A percentile compares a stretch with the other conserved stretches of the same genome.
phyloP scores from a whole-genome alignment of 92 coral and sea anemone genomes.

The Plumapathes pennacea region DNA sequence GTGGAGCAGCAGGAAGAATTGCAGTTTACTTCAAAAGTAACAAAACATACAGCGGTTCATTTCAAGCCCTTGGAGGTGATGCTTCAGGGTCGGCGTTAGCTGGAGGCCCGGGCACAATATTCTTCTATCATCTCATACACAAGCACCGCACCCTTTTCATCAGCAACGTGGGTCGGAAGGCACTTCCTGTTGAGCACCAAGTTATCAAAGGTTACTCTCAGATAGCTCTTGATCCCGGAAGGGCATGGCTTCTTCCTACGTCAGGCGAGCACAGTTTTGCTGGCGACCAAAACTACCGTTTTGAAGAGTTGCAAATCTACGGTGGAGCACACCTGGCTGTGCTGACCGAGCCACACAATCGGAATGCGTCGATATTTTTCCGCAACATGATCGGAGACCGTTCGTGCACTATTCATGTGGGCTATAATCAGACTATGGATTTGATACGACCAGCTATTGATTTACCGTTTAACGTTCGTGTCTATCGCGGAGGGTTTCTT shows the following conservation, averaged over 20 bases:
- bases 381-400: slow-evolving; percentile 99
- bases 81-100: slow-evolving; percentile 52
- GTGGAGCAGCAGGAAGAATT: slow-evolving; percentile 92
- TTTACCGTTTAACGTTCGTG: slow-evolving; percentile 91
- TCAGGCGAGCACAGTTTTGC: slow-evolving; percentile 78
- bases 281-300: slow-evolving; percentile 78
- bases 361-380: slow-evolving; percentile 79
- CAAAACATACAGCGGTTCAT: slow-evolving; percentile 85
- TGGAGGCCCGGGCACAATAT: slow-evolving; percentile 94
- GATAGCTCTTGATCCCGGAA: slow-evolving; percentile 67
- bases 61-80: slow-evolving; percentile 84
- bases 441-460: slow-evolving; percentile 81
- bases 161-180: slow-evolving; percentile 68
- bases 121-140: slow-evolving; percentile 72
- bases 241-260: slow-evolving; percentile 85
- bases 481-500: slow-evolving; percentile 86
- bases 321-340: slow-evolving; percentile 92
- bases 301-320: slow-evolving; percentile 91
- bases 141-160: slow-evolving; percentile 78
- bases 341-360: slow-evolving; percentile 65
- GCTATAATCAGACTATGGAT: slow-evolving; percentile 86
- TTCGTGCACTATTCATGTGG: slow-evolving; percentile 84
- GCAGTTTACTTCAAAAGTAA: slow-evolving; percentile 86
- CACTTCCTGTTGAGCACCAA: slow-evolving; percentile 29
- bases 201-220: slow-evolving; percentile 68